Evolutionary conservation across 1,140 invertebrate species (phyloP), one percentile per base, ranked within the genome.

Genomic region (Chymomyza costata): DNA sequence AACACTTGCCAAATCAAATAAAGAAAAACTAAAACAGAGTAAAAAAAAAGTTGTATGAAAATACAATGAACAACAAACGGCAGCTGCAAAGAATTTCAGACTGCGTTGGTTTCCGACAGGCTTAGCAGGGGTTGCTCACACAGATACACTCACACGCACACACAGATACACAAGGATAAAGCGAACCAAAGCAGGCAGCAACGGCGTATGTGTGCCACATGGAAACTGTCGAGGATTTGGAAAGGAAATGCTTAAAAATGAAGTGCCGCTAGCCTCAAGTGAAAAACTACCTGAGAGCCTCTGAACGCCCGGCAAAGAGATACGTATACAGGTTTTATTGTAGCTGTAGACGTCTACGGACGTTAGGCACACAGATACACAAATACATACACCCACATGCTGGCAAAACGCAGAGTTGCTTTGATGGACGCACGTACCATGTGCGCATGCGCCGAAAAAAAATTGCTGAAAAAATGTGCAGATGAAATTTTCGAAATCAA

Each of bases 1-100:
- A 78, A 71, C 71, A 76, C 71, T 76, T 76, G 71, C 73, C 25
- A 76, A 76, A 76, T 71, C 53, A 71, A 63, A 78, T 78, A 66
- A 69, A 64, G 39, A 65, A n/a, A n/a, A 73, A 68, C 68, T 73
- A 53, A 25, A 31, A 39, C 30, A 17, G 18, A n/a, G n/a, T n/a
- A n/a, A n/a, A n/a, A n/a, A n/a, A n/a, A n/a, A n/a, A n/a, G n/a
- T n/a, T n/a, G n/a, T n/a, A n/a, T n/a, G 37, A 30, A 64, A 21
- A 63, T 43, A 40, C 38, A 19, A 39, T 31, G 18, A 31, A 46
- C 31, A 45, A 25, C 51, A 35, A 57, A 25, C n/a, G 43, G 51
- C 71, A 76, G 71, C 66, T 76, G 71, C 71, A 76, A 34, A 52
- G 61, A 49, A 65, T 65, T 73, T 68, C 35, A 61, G 16, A 15